These are phyloP conservation scores for Polylopha cassiicola DNA, from an alignment of 2,888 invertebrate genomes.

Conservation along the genomic window DNA sequence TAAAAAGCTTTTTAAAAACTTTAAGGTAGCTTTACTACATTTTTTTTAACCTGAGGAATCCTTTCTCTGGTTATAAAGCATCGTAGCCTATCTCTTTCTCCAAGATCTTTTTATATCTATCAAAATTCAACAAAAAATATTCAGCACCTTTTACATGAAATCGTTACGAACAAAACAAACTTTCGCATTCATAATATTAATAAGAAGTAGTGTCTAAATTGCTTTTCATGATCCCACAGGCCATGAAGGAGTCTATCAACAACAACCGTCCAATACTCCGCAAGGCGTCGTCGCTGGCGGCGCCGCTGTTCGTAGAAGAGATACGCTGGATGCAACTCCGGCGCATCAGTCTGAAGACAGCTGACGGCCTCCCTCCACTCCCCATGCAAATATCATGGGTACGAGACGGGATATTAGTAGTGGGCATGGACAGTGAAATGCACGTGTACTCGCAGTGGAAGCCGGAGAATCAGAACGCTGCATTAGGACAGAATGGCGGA, in stretches of 20 bases:
- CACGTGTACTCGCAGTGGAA: constrained; percentile 99
- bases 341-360: constrained; percentile 92
- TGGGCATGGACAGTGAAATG: constrained; percentile 99
- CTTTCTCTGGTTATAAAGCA: too few species aligned
- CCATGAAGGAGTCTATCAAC: constrained; percentile 91
- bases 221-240: too few species aligned
- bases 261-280: constrained; percentile 90
- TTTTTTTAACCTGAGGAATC: too few species aligned
- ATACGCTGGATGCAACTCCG: constrained; percentile 98
- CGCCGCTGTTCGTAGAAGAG: constrained; percentile 92
- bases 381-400: constrained; percentile 99
- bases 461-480: constrained; percentile 74
- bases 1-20: too few species aligned
- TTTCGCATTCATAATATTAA: too few species aligned
- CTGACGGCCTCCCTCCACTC: constrained; percentile 96
- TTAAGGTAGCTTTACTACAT: too few species aligned
- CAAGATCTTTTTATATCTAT: too few species aligned
- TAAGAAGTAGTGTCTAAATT: too few species aligned
- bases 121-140: too few species aligned
- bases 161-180: too few species aligned
- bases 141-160: too few species aligned
- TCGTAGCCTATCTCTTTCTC: too few species aligned
- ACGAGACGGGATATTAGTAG: constrained; percentile 96
- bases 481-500: constrained; percentile 41
- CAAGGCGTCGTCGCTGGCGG: constrained; percentile 93